Conservation (phyloP, 2,113 vertebrate genomes). For the Potamarius usumacintae region DNA sequence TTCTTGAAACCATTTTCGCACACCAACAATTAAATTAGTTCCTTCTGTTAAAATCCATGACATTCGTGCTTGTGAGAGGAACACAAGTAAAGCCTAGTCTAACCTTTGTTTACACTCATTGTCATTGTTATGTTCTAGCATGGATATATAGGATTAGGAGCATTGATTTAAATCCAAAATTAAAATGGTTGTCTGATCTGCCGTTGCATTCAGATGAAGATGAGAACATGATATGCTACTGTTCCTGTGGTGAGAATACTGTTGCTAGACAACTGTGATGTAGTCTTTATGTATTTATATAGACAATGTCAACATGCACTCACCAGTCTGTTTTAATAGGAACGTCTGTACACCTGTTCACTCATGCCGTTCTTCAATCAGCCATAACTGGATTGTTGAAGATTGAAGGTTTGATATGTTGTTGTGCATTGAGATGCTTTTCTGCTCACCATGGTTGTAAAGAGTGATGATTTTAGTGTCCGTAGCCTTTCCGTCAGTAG, state of each 20-base stretch:
- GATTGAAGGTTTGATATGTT: neutral
- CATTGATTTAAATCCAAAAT: neutral
- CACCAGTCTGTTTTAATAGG: neutral
- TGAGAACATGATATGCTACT: neutral
- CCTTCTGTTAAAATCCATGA: neutral
- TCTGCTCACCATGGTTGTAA: too few relatives aligned
- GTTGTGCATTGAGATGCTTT: neutral
- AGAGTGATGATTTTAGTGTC: neutral
- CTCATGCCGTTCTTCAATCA: neutral
- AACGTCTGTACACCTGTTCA: neutral
- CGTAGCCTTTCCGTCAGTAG: too few relatives aligned
- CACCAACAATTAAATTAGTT: neutral
- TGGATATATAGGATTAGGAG: neutral
- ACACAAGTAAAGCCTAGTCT: neutral
- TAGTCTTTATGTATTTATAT: neutral
- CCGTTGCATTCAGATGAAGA: neutral
- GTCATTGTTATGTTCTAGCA: neutral
- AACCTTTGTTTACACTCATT: neutral
- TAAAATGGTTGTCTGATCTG: neutral
- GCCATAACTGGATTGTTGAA: neutral
- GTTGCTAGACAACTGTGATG: neutral
- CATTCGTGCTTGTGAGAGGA: neutral
- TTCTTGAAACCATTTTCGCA: neutral
- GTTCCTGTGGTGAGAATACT: neutral
- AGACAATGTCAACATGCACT: neutral